Evolutionary conservation across 1,140 invertebrate species (phyloP), one percentile per base, ranked within the genome.

Genomic region (Saccostrea cuccullata): DNA sequence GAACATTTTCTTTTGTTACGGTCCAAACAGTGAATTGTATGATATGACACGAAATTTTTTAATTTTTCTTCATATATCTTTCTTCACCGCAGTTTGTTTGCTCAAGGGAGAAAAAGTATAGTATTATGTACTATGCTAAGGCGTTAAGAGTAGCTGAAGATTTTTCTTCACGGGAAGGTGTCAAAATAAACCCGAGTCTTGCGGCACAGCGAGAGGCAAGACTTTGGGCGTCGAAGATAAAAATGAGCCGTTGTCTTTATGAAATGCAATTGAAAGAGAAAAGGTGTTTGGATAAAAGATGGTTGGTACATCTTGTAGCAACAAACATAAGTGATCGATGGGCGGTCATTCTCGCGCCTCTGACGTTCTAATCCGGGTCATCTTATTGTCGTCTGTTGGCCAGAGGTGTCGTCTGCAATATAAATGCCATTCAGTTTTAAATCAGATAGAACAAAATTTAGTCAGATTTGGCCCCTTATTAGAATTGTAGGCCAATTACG

Each of bases 191-290:
- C 67, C 26, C 23, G 67, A 73, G 67, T 30, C 23, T 60, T n/a
- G 67, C 23, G 26, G 9, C 67, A 64, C 84, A 85, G 84, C 56
- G 36, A 85, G 84, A n/a, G 84, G 84, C n/a, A 64, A 85, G 84
- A 85, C 26, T 64, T 36, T 26, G 84, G 84, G 84, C 84, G 84
- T 64, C 84, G 11, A 20, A 64, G 15, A 55, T 83, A 55, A 83
- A 73, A 73, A 73, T 83, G 17, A 47, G 82, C 82, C 40, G 36
- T 55, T 83, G 20, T 55, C 36, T 55, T 83, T 83, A 73, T 23
- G 55, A 83, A 83, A 83, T 55, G 30, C 82, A 83, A 83, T 83
- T 47, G 82, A 55, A 47, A 83, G 55, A 55, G 40, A 55, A 55
- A 83, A 83, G n/a, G 47, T 83, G 55, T 83, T 83, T 83, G 40